Evolutionary conservation across 2,113 vertebrate genomes (phyloP).

Genomic region (Octodon degus): DNA sequence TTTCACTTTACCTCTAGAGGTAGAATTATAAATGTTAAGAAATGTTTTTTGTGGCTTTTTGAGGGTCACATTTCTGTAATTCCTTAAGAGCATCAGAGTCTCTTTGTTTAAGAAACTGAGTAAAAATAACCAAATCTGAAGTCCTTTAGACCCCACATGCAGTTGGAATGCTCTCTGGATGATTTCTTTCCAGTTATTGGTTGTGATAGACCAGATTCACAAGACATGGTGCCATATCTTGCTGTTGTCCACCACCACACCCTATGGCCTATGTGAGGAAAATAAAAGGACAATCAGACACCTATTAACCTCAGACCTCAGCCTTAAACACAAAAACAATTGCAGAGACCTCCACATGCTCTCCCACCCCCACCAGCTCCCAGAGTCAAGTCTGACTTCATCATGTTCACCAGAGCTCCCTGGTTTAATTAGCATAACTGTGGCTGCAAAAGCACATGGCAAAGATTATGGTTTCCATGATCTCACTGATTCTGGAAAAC

Average conservation of each 20-base stretch:
- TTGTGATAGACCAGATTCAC: constrained; percentile 74
- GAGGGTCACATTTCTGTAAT: constrained; percentile 70
- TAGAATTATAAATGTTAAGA: constrained; percentile 67
- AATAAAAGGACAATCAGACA: constrained; percentile 70
- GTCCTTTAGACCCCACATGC: constrained; percentile 60
- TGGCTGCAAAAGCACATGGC: constrained; percentile 58
- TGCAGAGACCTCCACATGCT: background rate
- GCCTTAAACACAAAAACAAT: constrained; percentile 24
- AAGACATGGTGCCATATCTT: constrained; percentile 64
- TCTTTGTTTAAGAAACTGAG: constrained; percentile 69
- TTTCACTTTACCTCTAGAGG: constrained; percentile 52
- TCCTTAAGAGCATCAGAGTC: constrained; percentile 46
- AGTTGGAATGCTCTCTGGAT: constrained; percentile 73
- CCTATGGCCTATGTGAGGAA: constrained; percentile 62
- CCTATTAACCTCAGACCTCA: constrained; percentile 66
- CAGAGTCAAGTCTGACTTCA: constrained; percentile 65
- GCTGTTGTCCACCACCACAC: constrained; percentile 62
- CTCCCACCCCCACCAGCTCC: constrained; percentile 25
- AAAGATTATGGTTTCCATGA: constrained; percentile 75
- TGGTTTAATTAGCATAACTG: constrained; percentile 75
- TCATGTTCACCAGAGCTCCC: constrained; percentile 12
- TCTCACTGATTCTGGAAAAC: constrained; percentile 73
- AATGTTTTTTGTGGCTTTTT: constrained; percentile 67
- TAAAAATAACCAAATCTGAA: constrained; percentile 76
- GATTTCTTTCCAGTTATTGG: constrained; percentile 64